Conservation (phyloP, 2,113 vertebrate genomes). For the Oryzias celebensis region DNA sequence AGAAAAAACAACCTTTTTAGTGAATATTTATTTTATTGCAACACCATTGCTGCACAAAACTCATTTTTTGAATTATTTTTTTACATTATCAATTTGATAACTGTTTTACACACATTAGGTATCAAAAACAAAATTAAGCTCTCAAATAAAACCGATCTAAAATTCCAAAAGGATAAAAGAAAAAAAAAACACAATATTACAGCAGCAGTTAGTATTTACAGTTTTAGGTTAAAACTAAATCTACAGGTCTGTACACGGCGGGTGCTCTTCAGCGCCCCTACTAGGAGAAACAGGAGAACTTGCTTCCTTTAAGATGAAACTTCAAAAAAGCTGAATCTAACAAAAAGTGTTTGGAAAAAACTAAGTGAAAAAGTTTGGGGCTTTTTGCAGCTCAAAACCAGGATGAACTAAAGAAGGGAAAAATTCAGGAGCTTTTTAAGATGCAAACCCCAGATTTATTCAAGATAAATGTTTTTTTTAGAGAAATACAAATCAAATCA, state of each 20-base stretch:
- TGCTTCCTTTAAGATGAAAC: conserved; percentile 32
- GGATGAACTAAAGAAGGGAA: background rate
- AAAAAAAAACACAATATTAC: conserved; percentile 61
- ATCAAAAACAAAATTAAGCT: conserved; percentile 61
- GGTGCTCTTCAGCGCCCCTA: conserved; percentile 29
- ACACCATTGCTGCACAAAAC: conserved; percentile 44
- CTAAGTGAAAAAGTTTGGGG: background rate
- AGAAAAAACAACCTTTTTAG: background rate
- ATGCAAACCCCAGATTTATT: too few relatives aligned
- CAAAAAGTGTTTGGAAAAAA: background rate
- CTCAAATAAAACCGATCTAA: conserved; percentile 54
- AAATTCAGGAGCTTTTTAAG: background rate
- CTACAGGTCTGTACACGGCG: conserved; percentile 57
- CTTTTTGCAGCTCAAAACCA: background rate
- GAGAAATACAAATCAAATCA: too few relatives aligned
- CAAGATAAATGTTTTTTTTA: too few relatives aligned
- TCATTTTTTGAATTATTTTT: conserved; percentile 46
- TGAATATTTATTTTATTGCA: conserved; percentile 42
- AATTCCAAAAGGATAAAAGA: conserved; percentile 58
- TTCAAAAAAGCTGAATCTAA: conserved; percentile 34
- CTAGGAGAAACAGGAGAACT: conserved; percentile 56
- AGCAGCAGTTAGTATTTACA: conserved; percentile 67
- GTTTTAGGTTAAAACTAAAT: conserved; percentile 40
- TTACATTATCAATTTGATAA: conserved; percentile 42
- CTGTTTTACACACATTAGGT: conserved; percentile 41